Conservation (phyloP, 2,113 vertebrate genomes). For the Papio anubis region DNA sequence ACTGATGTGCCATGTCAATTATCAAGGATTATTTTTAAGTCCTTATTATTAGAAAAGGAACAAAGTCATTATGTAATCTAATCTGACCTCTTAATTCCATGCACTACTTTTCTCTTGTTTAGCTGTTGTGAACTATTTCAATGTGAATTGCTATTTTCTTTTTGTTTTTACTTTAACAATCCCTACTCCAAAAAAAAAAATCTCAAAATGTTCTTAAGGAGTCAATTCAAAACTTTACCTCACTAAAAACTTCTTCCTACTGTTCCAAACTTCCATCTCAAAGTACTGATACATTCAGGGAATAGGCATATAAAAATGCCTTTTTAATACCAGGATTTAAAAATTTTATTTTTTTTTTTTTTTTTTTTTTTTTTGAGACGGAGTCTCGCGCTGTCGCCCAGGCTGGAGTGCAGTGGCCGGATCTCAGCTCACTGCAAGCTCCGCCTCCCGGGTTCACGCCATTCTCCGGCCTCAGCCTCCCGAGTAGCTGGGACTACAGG, state of each 20-base stretch:
- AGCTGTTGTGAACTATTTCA: slow-evolving; percentile 15
- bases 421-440: too few relatives aligned
- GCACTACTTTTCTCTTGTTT: neutral
- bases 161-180: neutral
- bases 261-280: neutral
- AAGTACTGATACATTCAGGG: neutral
- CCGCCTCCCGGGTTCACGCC: too few relatives aligned
- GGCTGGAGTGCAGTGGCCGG: too few relatives aligned
- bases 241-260: neutral
- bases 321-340: neutral
- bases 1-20: slow-evolving; percentile 47
- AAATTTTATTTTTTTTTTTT: neutral
- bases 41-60: neutral
- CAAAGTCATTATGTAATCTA: neutral
- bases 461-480: too few relatives aligned
- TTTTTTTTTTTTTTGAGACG: too few relatives aligned
- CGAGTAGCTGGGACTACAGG: too few relatives aligned
- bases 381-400: too few relatives aligned
- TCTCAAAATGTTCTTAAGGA: neutral
- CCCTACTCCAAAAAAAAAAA: neutral
- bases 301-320: neutral
- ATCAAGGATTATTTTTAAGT: slow-evolving; percentile 63
- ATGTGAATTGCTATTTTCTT: neutral
- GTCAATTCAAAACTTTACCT: neutral
- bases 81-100: neutral